Conservation (phyloP, 1,140 invertebrate species). For the Ooceraea biroi region DNA sequence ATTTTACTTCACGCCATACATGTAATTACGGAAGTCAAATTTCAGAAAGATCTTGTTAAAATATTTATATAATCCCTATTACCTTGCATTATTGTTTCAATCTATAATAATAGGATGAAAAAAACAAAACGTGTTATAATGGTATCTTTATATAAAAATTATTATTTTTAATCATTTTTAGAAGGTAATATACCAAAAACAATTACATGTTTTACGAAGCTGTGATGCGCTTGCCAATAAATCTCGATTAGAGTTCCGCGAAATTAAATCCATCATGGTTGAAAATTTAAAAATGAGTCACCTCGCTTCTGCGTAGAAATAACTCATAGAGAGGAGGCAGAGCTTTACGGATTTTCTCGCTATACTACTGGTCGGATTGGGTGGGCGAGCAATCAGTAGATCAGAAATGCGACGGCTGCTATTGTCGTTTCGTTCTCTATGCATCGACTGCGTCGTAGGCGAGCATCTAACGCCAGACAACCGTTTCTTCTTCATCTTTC, state of each 20-base stretch:
- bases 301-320: conserved; percentile 2
- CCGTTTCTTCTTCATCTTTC: conserved; percentile 24
- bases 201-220: too few species aligned
- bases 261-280: neutral
- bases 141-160: neutral
- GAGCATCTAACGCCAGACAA: conserved; percentile 38
- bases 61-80: neutral
- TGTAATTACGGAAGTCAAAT: neutral
- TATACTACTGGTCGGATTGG: conserved; percentile 49
- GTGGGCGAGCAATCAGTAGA: conserved; percentile 48
- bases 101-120: neutral
- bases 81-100: neutral
- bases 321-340: neutral
- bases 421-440: conserved; percentile 39
- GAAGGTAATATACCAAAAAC: too few species aligned
- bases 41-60: neutral
- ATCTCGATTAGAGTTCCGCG: neutral
- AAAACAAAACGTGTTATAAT: neutral
- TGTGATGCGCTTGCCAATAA: too few species aligned
- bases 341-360: conserved; percentile 22
- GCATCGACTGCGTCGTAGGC: conserved; percentile 34
- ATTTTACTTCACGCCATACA: neutral
- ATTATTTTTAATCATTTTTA: too few species aligned
- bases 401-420: conserved; percentile 41
- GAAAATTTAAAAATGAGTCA: neutral